phyloP scores from a whole-genome alignment of 2,888 invertebrate species.

The Cremastobaeus sp. region DNA sequence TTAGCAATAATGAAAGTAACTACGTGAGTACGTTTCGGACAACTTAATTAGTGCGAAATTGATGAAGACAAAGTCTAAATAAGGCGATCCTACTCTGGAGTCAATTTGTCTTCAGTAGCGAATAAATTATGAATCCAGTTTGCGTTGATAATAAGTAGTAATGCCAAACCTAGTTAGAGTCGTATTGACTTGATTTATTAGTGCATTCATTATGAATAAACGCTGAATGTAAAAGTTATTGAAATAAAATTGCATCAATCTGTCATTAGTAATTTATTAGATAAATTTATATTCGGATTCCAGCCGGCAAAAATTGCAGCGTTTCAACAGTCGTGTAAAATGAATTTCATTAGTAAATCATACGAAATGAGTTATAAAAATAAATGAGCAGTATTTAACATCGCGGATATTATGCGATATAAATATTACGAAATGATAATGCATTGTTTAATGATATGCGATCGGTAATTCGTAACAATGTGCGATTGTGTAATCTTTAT shows the following conservation, averaged over 20 bases:
- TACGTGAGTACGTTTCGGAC: constrained; percentile 1
- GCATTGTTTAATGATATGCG: too few relatives aligned
- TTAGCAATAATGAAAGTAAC: constrained; percentile 17
- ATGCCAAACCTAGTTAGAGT: constrained; percentile 4
- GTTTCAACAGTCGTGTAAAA: too few relatives aligned
- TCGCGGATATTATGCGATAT: too few relatives aligned
- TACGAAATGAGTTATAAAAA: too few relatives aligned
- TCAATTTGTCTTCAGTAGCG: constrained; percentile 2
- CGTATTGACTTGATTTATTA: constrained; percentile 3
- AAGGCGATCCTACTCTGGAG: constrained; percentile 2
- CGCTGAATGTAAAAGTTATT: constrained; percentile 5
- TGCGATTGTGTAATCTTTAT: too few relatives aligned
- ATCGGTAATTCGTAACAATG: too few relatives aligned
- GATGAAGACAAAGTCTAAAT: constrained; percentile 15
- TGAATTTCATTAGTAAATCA: too few relatives aligned
- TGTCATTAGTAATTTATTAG: not conserved
- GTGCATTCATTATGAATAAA: not conserved
- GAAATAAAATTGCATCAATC: not conserved
- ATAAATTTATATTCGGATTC: not conserved
- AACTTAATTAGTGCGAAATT: constrained; percentile 14
- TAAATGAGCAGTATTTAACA: too few relatives aligned
- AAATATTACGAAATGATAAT: too few relatives aligned
- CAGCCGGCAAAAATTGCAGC: too few relatives aligned
- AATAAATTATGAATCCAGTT: constrained; percentile 27
- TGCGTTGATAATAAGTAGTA: not conserved